Conservation (phyloP, 2,797 vertebrate genomes). For the Enteromius trimaculatus region DNA sequence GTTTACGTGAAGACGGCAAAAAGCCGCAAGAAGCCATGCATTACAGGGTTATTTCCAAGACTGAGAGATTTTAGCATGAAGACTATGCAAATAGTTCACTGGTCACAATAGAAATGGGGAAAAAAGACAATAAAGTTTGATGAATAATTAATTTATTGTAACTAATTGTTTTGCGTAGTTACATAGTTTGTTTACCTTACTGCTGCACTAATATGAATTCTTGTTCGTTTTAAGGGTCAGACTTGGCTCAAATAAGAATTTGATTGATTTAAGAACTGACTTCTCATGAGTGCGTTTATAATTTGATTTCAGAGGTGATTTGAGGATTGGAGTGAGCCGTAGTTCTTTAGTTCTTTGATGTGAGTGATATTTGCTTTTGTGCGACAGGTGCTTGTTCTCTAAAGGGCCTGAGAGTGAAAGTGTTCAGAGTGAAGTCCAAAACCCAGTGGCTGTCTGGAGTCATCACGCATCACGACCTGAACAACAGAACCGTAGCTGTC, state of each 20-base stretch:
- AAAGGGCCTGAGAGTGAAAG: conserved; percentile 86
- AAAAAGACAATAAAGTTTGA: background rate
- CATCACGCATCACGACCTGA: conserved; percentile 87
- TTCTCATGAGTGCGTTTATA: background rate
- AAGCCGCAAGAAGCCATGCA: background rate
- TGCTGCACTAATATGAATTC: background rate
- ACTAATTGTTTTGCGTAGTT: background rate
- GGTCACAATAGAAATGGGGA: background rate
- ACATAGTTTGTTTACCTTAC: background rate
- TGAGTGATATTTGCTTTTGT: conserved; percentile 25
- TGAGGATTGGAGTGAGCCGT: background rate
- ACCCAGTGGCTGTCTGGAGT: conserved; percentile 89
- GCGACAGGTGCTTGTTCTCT: conserved; percentile 72
- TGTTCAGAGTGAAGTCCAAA: conserved; percentile 88
- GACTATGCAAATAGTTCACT: background rate
- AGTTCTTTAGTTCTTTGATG: conserved; percentile 13
- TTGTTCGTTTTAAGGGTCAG: background rate
- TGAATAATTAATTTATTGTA: background rate
- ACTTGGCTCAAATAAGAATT: background rate
- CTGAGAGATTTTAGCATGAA: background rate
- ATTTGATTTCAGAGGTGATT: background rate
- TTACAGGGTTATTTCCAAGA: background rate
- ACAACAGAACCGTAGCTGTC: conserved; percentile 86
- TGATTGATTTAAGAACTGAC: background rate
- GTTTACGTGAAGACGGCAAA: background rate